Conservation (phyloP, 2,888 invertebrate species). For the Eudasyphora cyanicolor region DNA sequence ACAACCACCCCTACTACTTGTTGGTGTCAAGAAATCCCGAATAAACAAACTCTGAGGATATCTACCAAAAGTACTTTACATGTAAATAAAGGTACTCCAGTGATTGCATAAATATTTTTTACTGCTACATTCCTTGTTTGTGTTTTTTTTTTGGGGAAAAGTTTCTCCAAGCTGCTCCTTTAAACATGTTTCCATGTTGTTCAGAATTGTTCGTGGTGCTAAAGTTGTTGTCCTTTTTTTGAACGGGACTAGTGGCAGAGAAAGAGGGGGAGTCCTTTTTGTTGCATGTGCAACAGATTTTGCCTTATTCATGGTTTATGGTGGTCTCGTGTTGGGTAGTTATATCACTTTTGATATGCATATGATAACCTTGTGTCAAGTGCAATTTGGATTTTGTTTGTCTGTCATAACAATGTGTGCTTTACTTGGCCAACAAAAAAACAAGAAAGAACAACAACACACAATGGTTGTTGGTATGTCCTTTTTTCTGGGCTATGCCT, state of each 20-base stretch:
- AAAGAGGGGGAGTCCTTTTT: no score
- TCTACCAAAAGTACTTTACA: not conserved
- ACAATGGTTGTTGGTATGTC: no score
- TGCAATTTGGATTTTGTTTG: not conserved
- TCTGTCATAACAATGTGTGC: constrained; percentile 3
- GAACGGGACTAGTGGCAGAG: constrained; percentile 28
- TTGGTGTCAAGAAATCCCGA: not conserved
- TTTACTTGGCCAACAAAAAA: not conserved
- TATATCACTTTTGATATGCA: constrained; percentile 33
- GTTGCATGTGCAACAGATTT: no score
- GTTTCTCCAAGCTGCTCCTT: not conserved
- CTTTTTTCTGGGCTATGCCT: not conserved
- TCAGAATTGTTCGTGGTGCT: not conserved
- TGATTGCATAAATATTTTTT: constrained; percentile 9
- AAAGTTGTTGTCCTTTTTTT: not conserved
- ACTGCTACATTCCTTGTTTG: not conserved
- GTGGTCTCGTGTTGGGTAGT: not conserved
- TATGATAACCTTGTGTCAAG: constrained; percentile 48
- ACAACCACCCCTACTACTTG: not conserved
- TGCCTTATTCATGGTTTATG: not conserved
- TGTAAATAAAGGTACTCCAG: not conserved
- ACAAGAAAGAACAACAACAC: no score
- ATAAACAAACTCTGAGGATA: not conserved
- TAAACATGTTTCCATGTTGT: constrained; percentile 28
- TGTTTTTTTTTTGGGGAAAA: constrained; percentile 1